Percentiles rank a stretch among this genome's conserved stretches.
Evolutionary conservation across 2,113 vertebrate species (phyloP).

Genomic region (Acanthisitta chloris): DNA sequence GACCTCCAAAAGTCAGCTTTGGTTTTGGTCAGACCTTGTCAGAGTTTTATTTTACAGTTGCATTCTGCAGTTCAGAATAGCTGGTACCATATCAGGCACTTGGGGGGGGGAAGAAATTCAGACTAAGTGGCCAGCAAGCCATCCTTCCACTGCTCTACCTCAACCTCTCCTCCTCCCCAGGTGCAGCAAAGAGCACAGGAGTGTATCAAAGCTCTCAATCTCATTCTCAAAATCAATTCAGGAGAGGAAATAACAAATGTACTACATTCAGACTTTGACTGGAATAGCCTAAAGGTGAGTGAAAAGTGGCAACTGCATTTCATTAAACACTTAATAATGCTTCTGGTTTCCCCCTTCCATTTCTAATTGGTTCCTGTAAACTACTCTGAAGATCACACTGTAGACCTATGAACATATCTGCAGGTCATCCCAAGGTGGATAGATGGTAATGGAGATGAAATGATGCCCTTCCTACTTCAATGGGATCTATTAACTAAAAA

Average conservation of each 20-base stretch:
- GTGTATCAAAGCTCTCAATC: conserved; percentile 83
- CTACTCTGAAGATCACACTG: background rate
- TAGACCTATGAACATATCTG: background rate
- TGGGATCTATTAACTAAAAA: background rate
- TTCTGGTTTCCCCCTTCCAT: background rate
- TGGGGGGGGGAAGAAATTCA: accelerated
- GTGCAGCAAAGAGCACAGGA: conserved; percentile 87
- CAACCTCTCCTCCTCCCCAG: conserved; percentile 56
- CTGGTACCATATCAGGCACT: accelerated
- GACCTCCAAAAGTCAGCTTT: background rate
- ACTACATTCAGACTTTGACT: conserved; percentile 80
- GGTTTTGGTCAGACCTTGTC: background rate
- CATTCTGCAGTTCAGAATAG: background rate
- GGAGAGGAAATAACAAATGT: conserved; percentile 79
- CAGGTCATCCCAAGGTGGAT: background rate
- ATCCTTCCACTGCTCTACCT: background rate
- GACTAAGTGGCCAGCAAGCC: background rate
- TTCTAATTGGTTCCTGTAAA: background rate
- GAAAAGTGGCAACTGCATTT: background rate
- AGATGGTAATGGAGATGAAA: background rate
- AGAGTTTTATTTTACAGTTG: background rate
- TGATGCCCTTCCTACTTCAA: background rate
- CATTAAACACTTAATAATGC: background rate
- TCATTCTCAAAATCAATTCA: conserved; percentile 80
- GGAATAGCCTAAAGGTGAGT: conserved; percentile 82